A percentile compares a stretch with the other conserved stretches of the same genome.
Evolutionary conservation across 2,113 vertebrate genomes (phyloP).

Genomic region (Sander lucioperca): DNA sequence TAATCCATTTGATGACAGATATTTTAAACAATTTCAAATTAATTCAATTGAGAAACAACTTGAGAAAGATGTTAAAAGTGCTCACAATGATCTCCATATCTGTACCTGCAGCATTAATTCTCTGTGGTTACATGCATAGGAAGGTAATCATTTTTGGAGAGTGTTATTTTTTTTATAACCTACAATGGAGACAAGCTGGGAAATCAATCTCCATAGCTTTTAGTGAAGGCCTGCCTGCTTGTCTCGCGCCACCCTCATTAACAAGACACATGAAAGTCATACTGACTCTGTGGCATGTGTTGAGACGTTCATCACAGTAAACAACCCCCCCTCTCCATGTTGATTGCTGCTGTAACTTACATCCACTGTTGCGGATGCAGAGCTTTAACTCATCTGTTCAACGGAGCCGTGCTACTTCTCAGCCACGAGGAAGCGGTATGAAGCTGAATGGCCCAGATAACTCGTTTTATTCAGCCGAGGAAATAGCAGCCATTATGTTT

Average conservation of each 20-base stretch:
- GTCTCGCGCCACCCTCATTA: conserved; percentile 60
- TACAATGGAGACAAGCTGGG: conserved; percentile 29
- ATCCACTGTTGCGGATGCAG: conserved; percentile 37
- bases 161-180: conserved; percentile 31
- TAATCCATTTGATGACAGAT: background rate
- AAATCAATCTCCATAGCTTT: conserved; percentile 58
- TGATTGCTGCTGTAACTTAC: conserved; percentile 58
- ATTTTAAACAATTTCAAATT: conserved; percentile 1
- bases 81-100: background rate
- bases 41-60: background rate
- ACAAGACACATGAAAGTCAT: conserved; percentile 57
- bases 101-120: conserved; percentile 20
- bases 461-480: conserved; percentile 10
- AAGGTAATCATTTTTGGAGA: conserved; percentile 28
- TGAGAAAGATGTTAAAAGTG: background rate
- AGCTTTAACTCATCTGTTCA: conserved; percentile 44
- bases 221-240: conserved; percentile 29
- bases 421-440: background rate
- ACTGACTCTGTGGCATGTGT: conserved; percentile 28
- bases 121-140: background rate
- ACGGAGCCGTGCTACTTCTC: background rate
- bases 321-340: conserved; percentile 31
- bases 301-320: conserved; percentile 56
- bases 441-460: conserved; percentile 30
- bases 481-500: conserved; percentile 33